Base-by-base conservation (phyloP, 2,888 invertebrate species). In the Pyrocoelia pectoralis region DNA sequence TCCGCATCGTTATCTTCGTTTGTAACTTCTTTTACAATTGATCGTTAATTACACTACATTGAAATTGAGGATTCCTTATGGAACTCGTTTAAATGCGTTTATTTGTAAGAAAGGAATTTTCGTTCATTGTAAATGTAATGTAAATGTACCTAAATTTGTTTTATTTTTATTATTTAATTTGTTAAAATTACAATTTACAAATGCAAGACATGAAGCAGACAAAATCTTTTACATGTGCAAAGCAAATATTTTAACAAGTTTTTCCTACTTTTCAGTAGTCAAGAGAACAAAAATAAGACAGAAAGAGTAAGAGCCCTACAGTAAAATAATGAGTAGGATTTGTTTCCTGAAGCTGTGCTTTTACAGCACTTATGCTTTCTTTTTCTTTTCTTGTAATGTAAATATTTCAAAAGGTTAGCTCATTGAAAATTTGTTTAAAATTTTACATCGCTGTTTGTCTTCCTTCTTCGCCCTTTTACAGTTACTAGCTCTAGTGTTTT, bases 251-350 rank as follows among this genome's bases (percentile, higher is more conserved):
- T 38, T 38, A 56, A 56, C 50, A 50, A 56, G 49, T 17, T 57
- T 57, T 57, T 43, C 51, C 50, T 57, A 51, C 53, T 59, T 53
- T 48, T 28, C 50, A 41, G 50, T 61, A 56, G 61, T 46, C 52
- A 61, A 56, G 53, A 61, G 56, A 56, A 57, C 53, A 62, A 57
- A 62, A 52, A 61, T 56, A 56, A 61, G 52, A 68, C 62, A 58
- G 61, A 59, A 56, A 46, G 56, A 63, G 56, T 66, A 67, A 67
- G 60, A 56, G 61, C 56, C 59, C 64, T 67, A 63, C 67, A 63
- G 65, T 63, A 64, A 69, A 70, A 70, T 70, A 69, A 70, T 69
- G 70, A 70, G 69, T 46, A 58, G 66, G 68, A 70, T 69, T 70
- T 68, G 70, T 66, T 65, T 67, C 65, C 61, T 57, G 52, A 57